Evolutionary conservation across 2,113 vertebrate species (phyloP).

Genomic region (Collichthys lucidus): DNA sequence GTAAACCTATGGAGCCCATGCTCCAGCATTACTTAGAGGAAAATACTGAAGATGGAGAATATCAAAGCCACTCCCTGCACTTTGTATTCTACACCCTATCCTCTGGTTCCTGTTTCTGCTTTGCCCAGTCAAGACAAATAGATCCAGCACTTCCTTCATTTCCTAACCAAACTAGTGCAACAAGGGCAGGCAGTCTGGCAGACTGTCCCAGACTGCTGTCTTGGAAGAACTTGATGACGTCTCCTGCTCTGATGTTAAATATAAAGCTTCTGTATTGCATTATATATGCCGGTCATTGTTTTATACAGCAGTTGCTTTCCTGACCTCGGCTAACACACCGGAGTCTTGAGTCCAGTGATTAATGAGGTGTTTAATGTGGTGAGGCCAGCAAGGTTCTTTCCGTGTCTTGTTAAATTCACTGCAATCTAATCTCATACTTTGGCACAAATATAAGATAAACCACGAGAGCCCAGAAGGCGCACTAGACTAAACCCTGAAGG

Average conservation of each 20-base stretch:
- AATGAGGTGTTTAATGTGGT: conserved; percentile 45
- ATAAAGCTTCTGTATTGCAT: conserved; percentile 20
- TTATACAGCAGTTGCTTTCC: conserved; percentile 21
- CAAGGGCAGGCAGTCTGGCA: conserved; percentile 34
- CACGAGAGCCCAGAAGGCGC: conserved; percentile 41
- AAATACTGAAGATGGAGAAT: conserved; percentile 47
- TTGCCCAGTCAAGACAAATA: conserved; percentile 58
- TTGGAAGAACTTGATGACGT: conserved; percentile 18
- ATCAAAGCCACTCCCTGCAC: conserved; percentile 42
- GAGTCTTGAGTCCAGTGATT: conserved; percentile 47
- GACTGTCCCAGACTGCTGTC: conserved; percentile 23
- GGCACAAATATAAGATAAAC: conserved; percentile 55
- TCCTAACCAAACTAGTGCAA: conserved; percentile 61
- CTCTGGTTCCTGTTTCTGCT: conserved; percentile 64
- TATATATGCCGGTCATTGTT: neutral
- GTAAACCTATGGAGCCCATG: neutral
- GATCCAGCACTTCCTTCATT: conserved; percentile 66
- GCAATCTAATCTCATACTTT: conserved; percentile 46
- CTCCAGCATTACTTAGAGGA: conserved; percentile 9
- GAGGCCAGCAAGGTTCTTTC: conserved; percentile 19
- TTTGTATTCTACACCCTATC: conserved; percentile 59
- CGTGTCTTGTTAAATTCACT: conserved; percentile 36
- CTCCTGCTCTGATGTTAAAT: conserved; percentile 15
- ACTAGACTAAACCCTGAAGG: conserved; percentile 56
- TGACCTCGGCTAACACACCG: conserved; percentile 35